Conservation (phyloP, 2,888 invertebrate species). For the Lepetodrilus schrolli region DNA sequence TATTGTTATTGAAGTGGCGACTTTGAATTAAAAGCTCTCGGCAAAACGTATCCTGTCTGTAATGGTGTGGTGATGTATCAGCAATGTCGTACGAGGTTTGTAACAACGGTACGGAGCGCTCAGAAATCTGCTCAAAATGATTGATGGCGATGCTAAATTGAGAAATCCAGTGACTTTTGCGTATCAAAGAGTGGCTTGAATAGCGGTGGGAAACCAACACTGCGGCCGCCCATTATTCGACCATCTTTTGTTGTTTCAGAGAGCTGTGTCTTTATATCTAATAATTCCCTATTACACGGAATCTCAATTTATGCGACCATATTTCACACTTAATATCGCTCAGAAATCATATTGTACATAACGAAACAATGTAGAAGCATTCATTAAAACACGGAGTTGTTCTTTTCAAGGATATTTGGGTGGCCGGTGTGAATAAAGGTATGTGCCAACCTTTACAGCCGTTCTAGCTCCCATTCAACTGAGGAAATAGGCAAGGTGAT, state of each 20-base stretch:
- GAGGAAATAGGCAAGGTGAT: conserved; percentile 7
- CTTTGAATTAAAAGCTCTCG: conserved; percentile 16
- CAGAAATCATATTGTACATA: conserved; percentile 10
- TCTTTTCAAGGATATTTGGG: background rate
- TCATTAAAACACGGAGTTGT: conserved; percentile 1
- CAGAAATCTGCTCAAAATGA: background rate
- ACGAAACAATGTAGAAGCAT: conserved; percentile 16
- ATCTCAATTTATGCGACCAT: conserved; percentile 13
- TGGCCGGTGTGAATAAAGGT: background rate
- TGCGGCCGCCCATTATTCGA: conserved; percentile 1
- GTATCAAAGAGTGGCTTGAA: background rate
- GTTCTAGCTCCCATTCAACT: background rate
- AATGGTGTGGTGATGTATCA: background rate
- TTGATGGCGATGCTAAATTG: conserved; percentile 13
- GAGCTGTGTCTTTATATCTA: background rate
- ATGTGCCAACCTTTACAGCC: background rate
- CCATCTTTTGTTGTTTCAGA: conserved; percentile 12
- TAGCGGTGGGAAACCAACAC: background rate
- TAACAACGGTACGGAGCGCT: conserved; percentile 7
- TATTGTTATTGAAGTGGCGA: background rate
- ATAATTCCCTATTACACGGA: background rate
- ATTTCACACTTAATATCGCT: conserved; percentile 17
- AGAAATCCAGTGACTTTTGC: background rate
- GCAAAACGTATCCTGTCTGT: conserved; percentile 9
- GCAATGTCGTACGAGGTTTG: conserved; percentile 5